Evolutionary conservation across 2,797 vertebrate species (phyloP).

Genomic region (Darevskia mixta): DNA sequence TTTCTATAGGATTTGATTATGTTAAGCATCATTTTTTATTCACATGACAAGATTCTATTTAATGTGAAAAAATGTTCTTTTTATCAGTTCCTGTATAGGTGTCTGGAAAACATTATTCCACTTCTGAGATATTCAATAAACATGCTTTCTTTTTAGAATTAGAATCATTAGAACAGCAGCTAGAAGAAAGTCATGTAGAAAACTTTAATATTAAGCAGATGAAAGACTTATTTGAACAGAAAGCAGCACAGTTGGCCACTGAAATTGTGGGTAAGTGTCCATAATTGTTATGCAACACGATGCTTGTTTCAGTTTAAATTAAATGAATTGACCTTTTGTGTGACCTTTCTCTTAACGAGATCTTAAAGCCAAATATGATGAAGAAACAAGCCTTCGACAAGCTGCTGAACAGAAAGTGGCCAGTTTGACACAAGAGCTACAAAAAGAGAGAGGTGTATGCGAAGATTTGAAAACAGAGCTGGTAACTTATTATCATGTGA

Average conservation of each 20-base stretch:
- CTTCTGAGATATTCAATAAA: conserved; percentile 48
- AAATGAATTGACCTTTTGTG: conserved; percentile 40
- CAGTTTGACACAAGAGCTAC: conserved; percentile 86
- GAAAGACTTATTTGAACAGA: conserved; percentile 99
- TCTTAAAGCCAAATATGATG: conserved; percentile 94
- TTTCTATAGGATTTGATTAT: neutral
- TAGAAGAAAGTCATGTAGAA: conserved; percentile 94
- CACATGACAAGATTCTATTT: conserved; percentile 25
- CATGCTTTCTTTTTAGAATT: conserved; percentile 74
- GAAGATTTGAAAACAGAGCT: conserved; percentile 92
- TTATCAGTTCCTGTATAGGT: neutral
- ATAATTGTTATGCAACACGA: conserved; percentile 27
- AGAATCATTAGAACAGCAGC: conserved; percentile 86
- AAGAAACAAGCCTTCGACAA: conserved; percentile 91
- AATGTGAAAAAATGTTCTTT: conserved; percentile 5
- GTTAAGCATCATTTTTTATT: conserved; percentile 28
- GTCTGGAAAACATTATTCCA: conserved; percentile 33
- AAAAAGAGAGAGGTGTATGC: conserved; percentile 84
- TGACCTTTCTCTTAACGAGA: conserved; percentile 81
- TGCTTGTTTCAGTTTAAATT: conserved; percentile 27
- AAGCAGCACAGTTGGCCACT: conserved; percentile 95
- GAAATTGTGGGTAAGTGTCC: conserved; percentile 93
- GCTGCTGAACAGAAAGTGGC: conserved; percentile 86
- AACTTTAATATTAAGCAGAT: conserved; percentile 99
- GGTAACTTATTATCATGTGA: conserved; percentile 79